Conservation (phyloP, 2,797 vertebrate species). For the Microhierax caerulescens region DNA sequence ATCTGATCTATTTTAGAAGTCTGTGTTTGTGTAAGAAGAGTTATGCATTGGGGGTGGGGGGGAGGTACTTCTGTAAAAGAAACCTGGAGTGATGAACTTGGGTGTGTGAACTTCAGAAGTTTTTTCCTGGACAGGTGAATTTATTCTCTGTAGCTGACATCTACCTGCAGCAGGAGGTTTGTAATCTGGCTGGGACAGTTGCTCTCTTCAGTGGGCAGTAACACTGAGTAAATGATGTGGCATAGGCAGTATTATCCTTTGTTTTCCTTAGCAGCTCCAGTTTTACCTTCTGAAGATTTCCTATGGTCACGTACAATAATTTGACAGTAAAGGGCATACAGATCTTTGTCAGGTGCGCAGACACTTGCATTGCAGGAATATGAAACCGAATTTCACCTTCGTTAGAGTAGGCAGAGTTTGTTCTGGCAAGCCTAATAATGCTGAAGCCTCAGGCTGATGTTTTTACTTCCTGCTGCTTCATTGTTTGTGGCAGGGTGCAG, state of each 20-base stretch:
- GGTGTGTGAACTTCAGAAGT: neutral
- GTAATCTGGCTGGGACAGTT: neutral
- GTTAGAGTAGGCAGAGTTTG: neutral
- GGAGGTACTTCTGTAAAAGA: neutral
- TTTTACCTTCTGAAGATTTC: neutral
- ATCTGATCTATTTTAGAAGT: neutral
- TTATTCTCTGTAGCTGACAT: neutral
- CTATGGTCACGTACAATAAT: rapidly evolving
- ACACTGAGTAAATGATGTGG: neutral
- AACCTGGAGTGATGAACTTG: neutral
- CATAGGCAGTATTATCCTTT: neutral
- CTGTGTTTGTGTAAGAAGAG: neutral
- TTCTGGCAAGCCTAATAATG: neutral
- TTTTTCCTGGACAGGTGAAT: neutral
- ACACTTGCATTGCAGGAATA: neutral
- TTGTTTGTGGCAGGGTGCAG: neutral
- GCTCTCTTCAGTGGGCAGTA: neutral
- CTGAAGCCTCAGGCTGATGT: neutral
- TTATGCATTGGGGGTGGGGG: neutral
- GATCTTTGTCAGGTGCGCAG: neutral
- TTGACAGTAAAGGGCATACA: neutral
- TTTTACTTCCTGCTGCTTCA: neutral
- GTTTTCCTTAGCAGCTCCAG: neutral
- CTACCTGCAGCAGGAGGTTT: neutral
- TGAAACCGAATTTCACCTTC: neutral